phyloP scores from a whole-genome alignment of 2,797 vertebrate species.

The Benthosema pterotum region DNA sequence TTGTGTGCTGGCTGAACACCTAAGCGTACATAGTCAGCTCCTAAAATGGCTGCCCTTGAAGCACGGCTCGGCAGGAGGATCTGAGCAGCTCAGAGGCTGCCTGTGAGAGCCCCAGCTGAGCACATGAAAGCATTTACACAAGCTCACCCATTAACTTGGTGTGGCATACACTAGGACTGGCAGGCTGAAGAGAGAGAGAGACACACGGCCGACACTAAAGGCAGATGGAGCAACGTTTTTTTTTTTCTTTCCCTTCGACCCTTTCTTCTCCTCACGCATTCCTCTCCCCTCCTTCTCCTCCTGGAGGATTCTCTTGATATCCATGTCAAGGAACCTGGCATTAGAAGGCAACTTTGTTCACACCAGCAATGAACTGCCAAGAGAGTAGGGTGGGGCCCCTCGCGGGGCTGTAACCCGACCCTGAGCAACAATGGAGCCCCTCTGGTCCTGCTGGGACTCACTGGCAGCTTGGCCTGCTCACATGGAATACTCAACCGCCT shows the following conservation, averaged over 20 bases:
- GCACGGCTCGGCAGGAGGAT: conserved; percentile 88
- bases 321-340: conserved; percentile 82
- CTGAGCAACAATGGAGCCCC: conserved; percentile 87
- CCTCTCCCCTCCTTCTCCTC: conserved; percentile 41
- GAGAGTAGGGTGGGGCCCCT: conserved; percentile 91
- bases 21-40: conserved; percentile 82
- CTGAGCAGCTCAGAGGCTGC: conserved; percentile 90
- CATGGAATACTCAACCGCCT: conserved; percentile 53
- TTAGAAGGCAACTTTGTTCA: conserved; percentile 90
- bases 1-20: conserved; percentile 88
- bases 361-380: conserved; percentile 89
- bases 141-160: conserved; percentile 88
- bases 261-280: conserved; percentile 20
- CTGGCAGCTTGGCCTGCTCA: conserved; percentile 66
- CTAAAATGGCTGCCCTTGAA: conserved; percentile 99
- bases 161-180: conserved; percentile 83
- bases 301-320: conserved; percentile 71
- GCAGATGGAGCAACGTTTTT: conserved; percentile 60
- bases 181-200: conserved; percentile 70
- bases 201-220: conserved; percentile 51
- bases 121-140: conserved; percentile 91
- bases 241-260: conserved; percentile 19
- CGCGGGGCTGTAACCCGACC: conserved; percentile 93
- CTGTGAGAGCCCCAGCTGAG: conserved; percentile 89
- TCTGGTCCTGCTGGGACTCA: conserved; percentile 83